Evolutionary conservation across 1,140 invertebrate species (phyloP), one percentile per base, ranked within the genome.

Genomic region (Ostrea edulis): DNA sequence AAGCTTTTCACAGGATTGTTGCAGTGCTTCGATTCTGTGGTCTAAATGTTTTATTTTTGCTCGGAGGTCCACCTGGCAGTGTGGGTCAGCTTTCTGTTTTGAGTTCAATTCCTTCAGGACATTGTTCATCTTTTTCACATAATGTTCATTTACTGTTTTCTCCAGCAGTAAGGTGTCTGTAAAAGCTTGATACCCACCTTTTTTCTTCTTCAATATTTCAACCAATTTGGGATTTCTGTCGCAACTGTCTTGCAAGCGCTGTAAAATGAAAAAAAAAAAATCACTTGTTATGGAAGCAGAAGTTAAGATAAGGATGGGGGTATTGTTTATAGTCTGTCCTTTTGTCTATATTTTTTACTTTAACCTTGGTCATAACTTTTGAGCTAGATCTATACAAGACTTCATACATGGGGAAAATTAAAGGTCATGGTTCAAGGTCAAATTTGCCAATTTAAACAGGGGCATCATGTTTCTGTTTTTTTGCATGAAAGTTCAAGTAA

Each of bases 61-160:
- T n/a, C 25, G 81, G 5, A 71, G 12, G 65, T 71, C 65, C 65
- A 29, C 25, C 25, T 81, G 71, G 25, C 71, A 35, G 17, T 81
- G 71, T 14, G 35, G 22, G 12, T 29, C 65, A 71, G 55, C 12
- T 8, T 71, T 29, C 20, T 71, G 65, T 71, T 71, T 71, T 11
- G 65, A 71, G 65, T 71, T 71, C 20, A 71, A 71, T 2, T 29
- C 25, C 9, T 71, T 71, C 5, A 71, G 65, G 25, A 29, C 0
- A 71, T 71, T 71, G n/a, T 52, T 82, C 81, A 82, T 51, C 52
- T 82, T 82, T 25, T 82, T 54, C 9, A 82, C 81, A 25, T 25
- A 82, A 22, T 82, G 81, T 82, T 82, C 52, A 82, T 82, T 82
- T 51, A 52, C 29, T 2, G 20, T 82, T 51, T 54, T 82, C 20